A percentile compares a stretch with the other conserved stretches of the same genome.
Evolutionary conservation across 92 coral and sea anemone genomes (phyloP).

Genomic region (Micromussa lordhowensis): DNA sequence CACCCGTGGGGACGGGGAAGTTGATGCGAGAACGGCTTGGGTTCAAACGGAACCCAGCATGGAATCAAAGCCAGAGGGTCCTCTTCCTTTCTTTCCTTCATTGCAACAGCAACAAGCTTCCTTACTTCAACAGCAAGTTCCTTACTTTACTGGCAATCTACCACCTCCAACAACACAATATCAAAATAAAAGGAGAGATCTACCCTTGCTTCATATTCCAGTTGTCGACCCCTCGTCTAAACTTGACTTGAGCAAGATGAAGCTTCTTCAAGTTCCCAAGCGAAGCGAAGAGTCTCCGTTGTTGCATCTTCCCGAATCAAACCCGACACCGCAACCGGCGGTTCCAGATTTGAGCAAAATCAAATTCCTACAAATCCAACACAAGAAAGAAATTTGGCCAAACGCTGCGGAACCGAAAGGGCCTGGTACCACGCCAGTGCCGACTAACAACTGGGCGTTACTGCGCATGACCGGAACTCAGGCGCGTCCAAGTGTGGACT

Average conservation of each 20-base stretch:
- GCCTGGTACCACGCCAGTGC: constrained; percentile 5
- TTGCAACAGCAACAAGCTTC: constrained; percentile 19
- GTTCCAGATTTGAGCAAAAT: constrained; percentile 73
- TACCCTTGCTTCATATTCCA: constrained; percentile 73
- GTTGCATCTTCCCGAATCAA: constrained; percentile 54
- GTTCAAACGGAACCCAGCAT: constrained; percentile 19
- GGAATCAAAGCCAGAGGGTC: neutral
- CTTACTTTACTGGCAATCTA: neutral
- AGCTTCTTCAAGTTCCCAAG: constrained; percentile 60
- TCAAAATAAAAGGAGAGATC: constrained; percentile 1
- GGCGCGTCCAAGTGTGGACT: constrained; percentile 31
- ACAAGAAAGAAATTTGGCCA: constrained; percentile 21
- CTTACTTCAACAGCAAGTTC: neutral
- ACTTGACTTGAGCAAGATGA: constrained; percentile 66
- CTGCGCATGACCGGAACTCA: constrained; percentile 53
- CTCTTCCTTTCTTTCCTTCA: constrained; percentile 7
- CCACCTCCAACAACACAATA: neutral
- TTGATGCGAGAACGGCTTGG: neutral
- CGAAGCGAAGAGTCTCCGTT: constrained; percentile 48
- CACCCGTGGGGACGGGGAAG: constrained; percentile 10
- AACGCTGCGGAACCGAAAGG: constrained; percentile 23
- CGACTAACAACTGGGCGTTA: constrained; percentile 40
- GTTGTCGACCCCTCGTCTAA: constrained; percentile 40
- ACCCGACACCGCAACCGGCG: constrained; percentile 6
- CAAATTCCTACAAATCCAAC: constrained; percentile 58